Percentiles rank a stretch among this genome's conserved stretches.
These are phyloP conservation scores for Drosophila tanythrix DNA, from an alignment of 2,888 invertebrate species.

Conservation along the genomic window DNA sequence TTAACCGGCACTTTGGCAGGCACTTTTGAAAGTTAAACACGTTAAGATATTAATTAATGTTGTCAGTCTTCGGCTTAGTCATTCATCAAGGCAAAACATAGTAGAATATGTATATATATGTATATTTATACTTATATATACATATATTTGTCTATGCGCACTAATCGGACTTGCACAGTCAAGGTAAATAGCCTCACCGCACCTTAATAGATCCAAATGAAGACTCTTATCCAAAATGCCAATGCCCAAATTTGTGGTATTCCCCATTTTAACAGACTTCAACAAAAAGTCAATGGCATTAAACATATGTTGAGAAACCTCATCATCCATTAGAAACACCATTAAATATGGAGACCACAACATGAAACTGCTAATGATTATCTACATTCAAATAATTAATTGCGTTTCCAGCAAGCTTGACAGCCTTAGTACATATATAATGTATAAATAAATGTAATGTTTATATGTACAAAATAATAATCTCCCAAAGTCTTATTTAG, in stretches of 20 bases:
- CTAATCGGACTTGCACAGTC: background rate
- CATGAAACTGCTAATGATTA: background rate
- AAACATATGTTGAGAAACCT: background rate
- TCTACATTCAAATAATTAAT: background rate
- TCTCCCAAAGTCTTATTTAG: background rate
- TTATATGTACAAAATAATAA: background rate
- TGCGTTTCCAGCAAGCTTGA: background rate
- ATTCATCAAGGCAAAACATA: background rate
- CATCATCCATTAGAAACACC: background rate
- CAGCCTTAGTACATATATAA: background rate
- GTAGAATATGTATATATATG: background rate
- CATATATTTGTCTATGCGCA: background rate
- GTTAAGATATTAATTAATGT: constrained; percentile 16
- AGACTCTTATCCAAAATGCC: background rate
- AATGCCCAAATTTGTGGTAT: background rate
- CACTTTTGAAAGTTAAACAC: constrained; percentile 28
- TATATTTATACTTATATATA: background rate
- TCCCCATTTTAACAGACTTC: background rate
- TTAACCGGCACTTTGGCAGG: constrained; percentile 17
- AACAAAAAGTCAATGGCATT: background rate
- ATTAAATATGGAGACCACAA: background rate
- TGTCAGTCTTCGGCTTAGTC: constrained; percentile 4
- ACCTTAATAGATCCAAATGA: background rate
- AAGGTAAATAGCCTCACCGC: background rate
- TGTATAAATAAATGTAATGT: background rate